These are phyloP conservation scores for Neopipo cinnamomea DNA, from an alignment of 2,113 vertebrate species.

Conservation along the genomic window DNA sequence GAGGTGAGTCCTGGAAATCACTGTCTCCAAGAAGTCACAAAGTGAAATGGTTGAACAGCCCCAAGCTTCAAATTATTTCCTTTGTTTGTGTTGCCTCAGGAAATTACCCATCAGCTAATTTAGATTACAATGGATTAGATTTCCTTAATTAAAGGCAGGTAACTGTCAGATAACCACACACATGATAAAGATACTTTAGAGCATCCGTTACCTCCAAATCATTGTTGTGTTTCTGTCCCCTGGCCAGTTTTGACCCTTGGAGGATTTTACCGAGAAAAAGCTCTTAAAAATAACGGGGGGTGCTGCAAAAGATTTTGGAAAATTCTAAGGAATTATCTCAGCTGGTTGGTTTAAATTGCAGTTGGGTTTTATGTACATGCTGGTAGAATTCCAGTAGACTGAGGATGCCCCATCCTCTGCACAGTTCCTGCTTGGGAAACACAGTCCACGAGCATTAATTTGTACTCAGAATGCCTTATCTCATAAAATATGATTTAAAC, in stretches of 20 bases:
- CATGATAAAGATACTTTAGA: neutral
- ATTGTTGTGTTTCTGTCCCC: neutral
- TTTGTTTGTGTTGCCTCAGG: neutral
- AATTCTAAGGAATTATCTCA: neutral
- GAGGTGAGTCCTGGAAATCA: neutral
- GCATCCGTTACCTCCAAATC: neutral
- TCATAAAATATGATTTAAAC: neutral
- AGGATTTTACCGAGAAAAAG: neutral
- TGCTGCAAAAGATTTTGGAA: neutral
- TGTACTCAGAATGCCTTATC: neutral
- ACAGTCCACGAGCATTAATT: fast-evolving
- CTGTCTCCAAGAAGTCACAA: neutral
- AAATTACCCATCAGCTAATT: neutral
- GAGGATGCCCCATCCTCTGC: neutral
- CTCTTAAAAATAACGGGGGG: neutral
- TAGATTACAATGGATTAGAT: neutral
- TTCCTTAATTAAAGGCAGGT: constrained; percentile 3
- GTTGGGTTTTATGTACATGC: neutral
- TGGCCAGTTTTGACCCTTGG: neutral
- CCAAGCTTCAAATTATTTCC: neutral
- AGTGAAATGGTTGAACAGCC: neutral
- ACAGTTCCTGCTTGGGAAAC: neutral
- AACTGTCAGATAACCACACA: neutral
- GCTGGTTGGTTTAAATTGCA: neutral
- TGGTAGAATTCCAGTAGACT: neutral